Conservation (phyloP, 1,140 invertebrate genomes). For the Xylocopa sonorina region DNA sequence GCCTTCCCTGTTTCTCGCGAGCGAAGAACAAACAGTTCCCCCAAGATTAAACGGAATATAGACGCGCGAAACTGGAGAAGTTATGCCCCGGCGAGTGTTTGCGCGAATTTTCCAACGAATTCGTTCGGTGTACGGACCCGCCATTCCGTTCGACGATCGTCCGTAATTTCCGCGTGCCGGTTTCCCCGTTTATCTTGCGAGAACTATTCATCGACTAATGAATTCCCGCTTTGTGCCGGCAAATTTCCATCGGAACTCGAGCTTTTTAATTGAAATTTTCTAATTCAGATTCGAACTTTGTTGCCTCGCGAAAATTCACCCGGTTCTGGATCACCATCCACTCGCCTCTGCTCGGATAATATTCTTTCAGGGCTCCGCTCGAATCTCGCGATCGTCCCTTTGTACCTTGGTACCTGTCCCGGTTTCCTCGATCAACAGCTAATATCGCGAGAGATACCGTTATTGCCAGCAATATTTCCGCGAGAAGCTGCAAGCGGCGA, state of each 20-base stretch:
- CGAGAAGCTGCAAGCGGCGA: conserved; percentile 59
- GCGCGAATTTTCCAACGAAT: neutral
- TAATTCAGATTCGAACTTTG: neutral
- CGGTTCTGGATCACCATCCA: neutral
- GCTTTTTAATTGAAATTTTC: neutral
- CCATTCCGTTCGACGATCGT: neutral
- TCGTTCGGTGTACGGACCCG: neutral
- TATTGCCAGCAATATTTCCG: conserved; percentile 73
- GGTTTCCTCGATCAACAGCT: conserved; percentile 51
- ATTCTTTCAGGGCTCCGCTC: no score
- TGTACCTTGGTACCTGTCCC: neutral
- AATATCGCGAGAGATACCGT: conserved; percentile 75
- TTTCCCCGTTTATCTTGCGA: neutral
- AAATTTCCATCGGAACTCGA: no score
- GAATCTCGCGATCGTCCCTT: no score
- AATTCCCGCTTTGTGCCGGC: no score
- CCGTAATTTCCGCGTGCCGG: no score
- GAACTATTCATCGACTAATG: neutral
- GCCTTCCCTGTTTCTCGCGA: neutral
- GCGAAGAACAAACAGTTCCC: conserved; percentile 29
- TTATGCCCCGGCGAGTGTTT: neutral
- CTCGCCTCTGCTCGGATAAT: no score
- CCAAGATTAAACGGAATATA: conserved; percentile 14
- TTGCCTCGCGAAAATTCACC: neutral
- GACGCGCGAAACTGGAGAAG: neutral